These are phyloP conservation scores for Sylvicola cinctus DNA, from an alignment of 2,888 invertebrate genomes.

Conservation along the genomic window DNA sequence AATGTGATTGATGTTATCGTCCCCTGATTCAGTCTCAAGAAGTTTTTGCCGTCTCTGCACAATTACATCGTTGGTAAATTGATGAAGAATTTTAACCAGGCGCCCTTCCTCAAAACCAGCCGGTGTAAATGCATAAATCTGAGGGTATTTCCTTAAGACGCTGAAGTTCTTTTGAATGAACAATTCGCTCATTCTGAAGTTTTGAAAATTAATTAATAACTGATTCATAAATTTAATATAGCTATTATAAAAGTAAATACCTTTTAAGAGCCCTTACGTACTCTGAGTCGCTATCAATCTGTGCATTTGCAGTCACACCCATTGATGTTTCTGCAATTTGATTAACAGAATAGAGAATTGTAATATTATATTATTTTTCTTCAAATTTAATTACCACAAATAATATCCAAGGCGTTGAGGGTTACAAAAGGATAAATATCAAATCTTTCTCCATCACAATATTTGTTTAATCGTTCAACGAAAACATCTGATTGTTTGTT, in stretches of 20 bases:
- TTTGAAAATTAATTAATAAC: background rate
- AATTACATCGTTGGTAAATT: slow-evolving; percentile 34
- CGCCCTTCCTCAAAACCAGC: background rate
- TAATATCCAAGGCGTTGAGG: slow-evolving; percentile 32
- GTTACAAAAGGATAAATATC: slow-evolving; percentile 36
- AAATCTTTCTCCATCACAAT: slow-evolving; percentile 23
- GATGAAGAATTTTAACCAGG: slow-evolving; percentile 26
- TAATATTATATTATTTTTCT: slow-evolving; percentile 3
- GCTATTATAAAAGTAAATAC: slow-evolving; percentile 26
- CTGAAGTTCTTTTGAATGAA: background rate
- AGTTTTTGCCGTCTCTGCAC: slow-evolving; percentile 23
- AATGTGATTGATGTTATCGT: slow-evolving; percentile 5
- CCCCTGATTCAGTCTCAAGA: slow-evolving; percentile 9
- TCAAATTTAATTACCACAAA: slow-evolving; percentile 27
- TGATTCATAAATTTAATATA: background rate
- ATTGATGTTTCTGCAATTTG: slow-evolving; percentile 57
- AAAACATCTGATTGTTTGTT: slow-evolving; percentile 36
- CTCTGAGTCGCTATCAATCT: slow-evolving; percentile 40
- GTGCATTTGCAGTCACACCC: slow-evolving; percentile 57
- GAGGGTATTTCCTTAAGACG: background rate
- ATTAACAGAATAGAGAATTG: background rate
- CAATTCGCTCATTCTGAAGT: slow-evolving; percentile 1
- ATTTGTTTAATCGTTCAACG: slow-evolving; percentile 26
- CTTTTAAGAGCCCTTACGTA: slow-evolving; percentile 52
- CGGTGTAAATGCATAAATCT: background rate